A percentile compares a stretch with the other conserved stretches of the same genome.
phyloP scores from a whole-genome alignment of 2,888 invertebrate species.

The Latheticus oryzae region DNA sequence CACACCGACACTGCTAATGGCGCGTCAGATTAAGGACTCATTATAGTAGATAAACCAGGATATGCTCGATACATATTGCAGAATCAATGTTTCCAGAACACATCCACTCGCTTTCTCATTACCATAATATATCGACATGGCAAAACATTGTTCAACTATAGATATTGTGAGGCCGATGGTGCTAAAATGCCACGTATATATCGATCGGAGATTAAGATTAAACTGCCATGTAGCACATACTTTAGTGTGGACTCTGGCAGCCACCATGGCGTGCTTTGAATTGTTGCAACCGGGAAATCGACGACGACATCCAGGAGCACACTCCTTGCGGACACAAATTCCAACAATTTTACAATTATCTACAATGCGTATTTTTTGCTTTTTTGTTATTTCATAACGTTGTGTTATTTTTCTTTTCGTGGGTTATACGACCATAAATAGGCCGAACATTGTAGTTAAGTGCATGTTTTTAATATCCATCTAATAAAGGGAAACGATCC shows the following conservation, averaged over 20 bases:
- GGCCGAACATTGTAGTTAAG: too few species aligned
- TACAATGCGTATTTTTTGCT: too few species aligned
- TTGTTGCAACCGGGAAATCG: slow-evolving; percentile 33
- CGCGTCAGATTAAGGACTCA: slow-evolving; percentile 51
- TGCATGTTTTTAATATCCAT: slow-evolving; percentile 12
- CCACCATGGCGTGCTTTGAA: slow-evolving; percentile 20
- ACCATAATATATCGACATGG: slow-evolving; percentile 37
- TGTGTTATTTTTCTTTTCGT: neutral
- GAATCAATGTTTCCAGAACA: slow-evolving; percentile 33
- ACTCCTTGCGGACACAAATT: slow-evolving; percentile 22
- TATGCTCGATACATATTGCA: slow-evolving; percentile 38
- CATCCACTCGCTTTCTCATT: slow-evolving; percentile 27
- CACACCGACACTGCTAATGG: slow-evolving; percentile 45
- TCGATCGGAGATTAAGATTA: slow-evolving; percentile 42
- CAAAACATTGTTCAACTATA: slow-evolving; percentile 36
- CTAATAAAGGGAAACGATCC: slow-evolving; percentile 12
- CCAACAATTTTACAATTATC: neutral
- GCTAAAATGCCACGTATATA: slow-evolving; percentile 39
- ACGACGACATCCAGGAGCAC: slow-evolving; percentile 25
- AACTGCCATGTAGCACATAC: slow-evolving; percentile 36
- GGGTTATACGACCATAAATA: too few species aligned
- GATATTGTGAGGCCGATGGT: slow-evolving; percentile 32
- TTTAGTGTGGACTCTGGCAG: slow-evolving; percentile 26
- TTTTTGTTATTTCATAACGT: neutral
- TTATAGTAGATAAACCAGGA: slow-evolving; percentile 50